Base-by-base conservation (phyloP, 2,888 invertebrate species). In the Bellardia pandia region DNA sequence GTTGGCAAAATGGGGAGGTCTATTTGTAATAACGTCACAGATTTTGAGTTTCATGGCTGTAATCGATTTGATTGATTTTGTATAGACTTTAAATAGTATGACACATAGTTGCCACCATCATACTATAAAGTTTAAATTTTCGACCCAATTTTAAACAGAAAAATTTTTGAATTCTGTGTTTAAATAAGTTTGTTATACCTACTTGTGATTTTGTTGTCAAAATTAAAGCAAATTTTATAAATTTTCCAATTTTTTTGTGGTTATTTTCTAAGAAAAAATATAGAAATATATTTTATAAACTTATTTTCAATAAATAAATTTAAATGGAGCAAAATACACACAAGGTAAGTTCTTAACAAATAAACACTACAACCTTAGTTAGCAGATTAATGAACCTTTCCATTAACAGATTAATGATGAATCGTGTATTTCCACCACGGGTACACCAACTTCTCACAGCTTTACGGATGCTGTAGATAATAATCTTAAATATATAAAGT, bases 401-500 rank as follows among this genome's bases (percentile, higher is more conserved):
- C 30, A 33, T 51, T 71, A 78, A 0, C 53, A 89, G 89, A 88
- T 82, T 30, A 85, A 88, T 60, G 88, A 89, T 23, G 88, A 88
- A 14, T 89, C 89, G 11, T 83, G 77, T 58, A 85, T 88, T 53
- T 88, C 88, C 13, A 89, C 89, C 48, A 89, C 89, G 33, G 89
- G 85, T 53, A 89, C 88, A 3, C 83, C 89, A n/a, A 77, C 62
- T 3, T 85, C 88, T 4, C 81, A 86, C 0, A 79, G 68, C 6
- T 86, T 75, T 81, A 86, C 88, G 40, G 89, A 89, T 58, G 78
- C 78, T 8, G 23, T 78, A 48, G 89, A 89, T 42, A 86, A 88
- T 74, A 89, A 86, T 62, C 74, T 88, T 0, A 88, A 89, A 79
- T 89, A 88, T 64, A 86, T 89, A 37, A 89, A 89, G 89, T 89